Evolutionary conservation across 1,140 invertebrate genomes (phyloP).

Genomic region (Anastrepha obliqua): DNA sequence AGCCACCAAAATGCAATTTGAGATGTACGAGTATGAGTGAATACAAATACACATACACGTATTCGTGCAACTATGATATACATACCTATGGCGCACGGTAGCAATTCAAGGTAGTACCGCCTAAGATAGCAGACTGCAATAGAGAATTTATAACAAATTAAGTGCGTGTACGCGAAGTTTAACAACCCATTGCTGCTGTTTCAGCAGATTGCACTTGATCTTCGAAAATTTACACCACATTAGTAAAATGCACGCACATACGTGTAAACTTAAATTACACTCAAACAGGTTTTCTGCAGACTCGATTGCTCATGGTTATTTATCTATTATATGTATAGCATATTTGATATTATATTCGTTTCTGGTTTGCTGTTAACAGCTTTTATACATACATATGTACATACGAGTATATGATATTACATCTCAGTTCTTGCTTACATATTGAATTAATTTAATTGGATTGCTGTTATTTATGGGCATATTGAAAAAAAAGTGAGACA

Average conservation of each 20-base stretch:
- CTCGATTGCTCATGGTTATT: too few species aligned
- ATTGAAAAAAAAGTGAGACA: too few species aligned
- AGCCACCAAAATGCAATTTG: constrained; percentile 3
- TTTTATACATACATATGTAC: too few species aligned
- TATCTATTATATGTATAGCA: too few species aligned
- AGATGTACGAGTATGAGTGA: background rate
- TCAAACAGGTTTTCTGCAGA: constrained; percentile 1
- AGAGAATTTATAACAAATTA: background rate
- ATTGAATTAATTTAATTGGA: too few species aligned
- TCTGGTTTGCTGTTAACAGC: too few species aligned
- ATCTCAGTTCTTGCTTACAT: too few species aligned
- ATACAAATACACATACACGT: too few species aligned
- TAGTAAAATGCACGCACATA: background rate
- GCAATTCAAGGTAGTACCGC: background rate
- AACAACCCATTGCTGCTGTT: background rate
- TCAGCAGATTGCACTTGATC: constrained; percentile 13
- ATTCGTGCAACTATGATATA: background rate
- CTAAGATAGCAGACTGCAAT: background rate
- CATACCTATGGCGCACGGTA: background rate
- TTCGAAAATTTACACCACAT: background rate
- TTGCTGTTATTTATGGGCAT: too few species aligned
- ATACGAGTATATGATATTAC: too few species aligned
- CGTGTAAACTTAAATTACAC: background rate
- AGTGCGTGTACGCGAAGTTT: background rate
- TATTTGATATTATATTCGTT: too few species aligned